A percentile compares a stretch with the other conserved stretches of the same genome.
These are phyloP conservation scores for Ceraclea dissimilis DNA, from an alignment of 2,888 invertebrate species.

Conservation along the genomic window DNA sequence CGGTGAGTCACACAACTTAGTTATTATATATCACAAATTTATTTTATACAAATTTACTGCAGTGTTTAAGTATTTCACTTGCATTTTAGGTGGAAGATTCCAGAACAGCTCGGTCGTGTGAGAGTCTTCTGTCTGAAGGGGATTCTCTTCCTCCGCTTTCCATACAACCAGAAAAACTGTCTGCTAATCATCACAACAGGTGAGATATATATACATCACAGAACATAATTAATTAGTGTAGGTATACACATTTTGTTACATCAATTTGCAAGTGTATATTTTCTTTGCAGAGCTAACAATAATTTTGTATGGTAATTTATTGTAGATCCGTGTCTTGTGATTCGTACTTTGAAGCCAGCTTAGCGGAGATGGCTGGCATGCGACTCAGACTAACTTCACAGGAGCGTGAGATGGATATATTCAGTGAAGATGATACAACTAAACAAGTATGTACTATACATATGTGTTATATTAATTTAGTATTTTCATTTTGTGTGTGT, in stretches of 20 bases:
- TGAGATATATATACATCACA: constrained; percentile 24
- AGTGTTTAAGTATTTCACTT: too few relatives aligned
- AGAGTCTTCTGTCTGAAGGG: constrained; percentile 69
- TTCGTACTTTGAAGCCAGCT: constrained; percentile 82
- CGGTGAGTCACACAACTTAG: constrained; percentile 31
- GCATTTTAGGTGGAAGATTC: constrained; percentile 17
- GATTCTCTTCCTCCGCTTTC: constrained; percentile 67
- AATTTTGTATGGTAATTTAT: too few relatives aligned
- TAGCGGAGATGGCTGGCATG: constrained; percentile 75
- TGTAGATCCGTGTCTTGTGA: constrained; percentile 79
- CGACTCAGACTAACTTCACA: constrained; percentile 77
- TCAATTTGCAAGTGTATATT: too few relatives aligned
- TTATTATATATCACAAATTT: background rate
- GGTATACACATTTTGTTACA: too few relatives aligned
- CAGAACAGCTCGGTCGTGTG: constrained; percentile 35
- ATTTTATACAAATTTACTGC: background rate
- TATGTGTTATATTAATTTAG: background rate
- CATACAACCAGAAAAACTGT: constrained; percentile 18
- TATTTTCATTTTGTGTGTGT: too few relatives aligned
- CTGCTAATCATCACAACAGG: constrained; percentile 41
- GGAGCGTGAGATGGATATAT: constrained; percentile 78
- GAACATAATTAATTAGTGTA: background rate
- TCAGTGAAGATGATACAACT: constrained; percentile 73
- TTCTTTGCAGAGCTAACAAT: too few relatives aligned
- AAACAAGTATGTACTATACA: constrained; percentile 28